A percentile compares a stretch with the other conserved stretches of the same genome.
These are phyloP conservation scores for Epinotia ramella DNA, from an alignment of 2,888 invertebrate genomes.

Conservation along the genomic window DNA sequence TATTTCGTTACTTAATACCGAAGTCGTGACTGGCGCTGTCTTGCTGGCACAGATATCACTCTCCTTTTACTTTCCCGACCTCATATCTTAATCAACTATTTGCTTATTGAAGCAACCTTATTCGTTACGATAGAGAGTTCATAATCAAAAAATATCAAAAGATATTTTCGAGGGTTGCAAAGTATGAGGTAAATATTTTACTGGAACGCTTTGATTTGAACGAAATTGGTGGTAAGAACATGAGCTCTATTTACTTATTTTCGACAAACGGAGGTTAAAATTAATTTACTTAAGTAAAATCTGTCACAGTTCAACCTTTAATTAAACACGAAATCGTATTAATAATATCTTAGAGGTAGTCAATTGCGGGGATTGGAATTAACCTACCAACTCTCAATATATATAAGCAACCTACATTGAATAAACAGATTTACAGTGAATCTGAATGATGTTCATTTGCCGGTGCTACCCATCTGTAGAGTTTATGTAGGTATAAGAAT, in stretches of 20 bases:
- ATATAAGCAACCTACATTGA: too few species aligned
- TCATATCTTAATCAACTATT: neutral
- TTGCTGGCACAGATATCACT: conserved; percentile 51
- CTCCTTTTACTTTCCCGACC: neutral
- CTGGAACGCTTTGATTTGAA: conserved; percentile 43
- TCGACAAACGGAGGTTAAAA: neutral
- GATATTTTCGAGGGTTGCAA: neutral
- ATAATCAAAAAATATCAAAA: neutral
- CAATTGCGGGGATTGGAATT: too few species aligned
- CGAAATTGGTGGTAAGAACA: conserved; percentile 19
- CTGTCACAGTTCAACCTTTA: too few species aligned
- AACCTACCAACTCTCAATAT: too few species aligned
- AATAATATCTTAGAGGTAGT: too few species aligned
- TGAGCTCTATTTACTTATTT: conserved; percentile 13
- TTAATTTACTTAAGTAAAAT: neutral
- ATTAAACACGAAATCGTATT: too few species aligned
- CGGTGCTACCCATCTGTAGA: too few species aligned
- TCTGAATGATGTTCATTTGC: too few species aligned
- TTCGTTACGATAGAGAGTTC: neutral
- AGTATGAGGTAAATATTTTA: conserved; percentile 3
- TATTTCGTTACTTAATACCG: conserved; percentile 74
- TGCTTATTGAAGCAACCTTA: neutral
- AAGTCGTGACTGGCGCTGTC: conserved; percentile 67
- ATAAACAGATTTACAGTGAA: too few species aligned
- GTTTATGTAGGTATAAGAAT: too few species aligned